Evolutionary conservation across 1,140 invertebrate species (phyloP), one percentile per base, ranked within the genome.

Genomic region (Sarcophaga peregrina): DNA sequence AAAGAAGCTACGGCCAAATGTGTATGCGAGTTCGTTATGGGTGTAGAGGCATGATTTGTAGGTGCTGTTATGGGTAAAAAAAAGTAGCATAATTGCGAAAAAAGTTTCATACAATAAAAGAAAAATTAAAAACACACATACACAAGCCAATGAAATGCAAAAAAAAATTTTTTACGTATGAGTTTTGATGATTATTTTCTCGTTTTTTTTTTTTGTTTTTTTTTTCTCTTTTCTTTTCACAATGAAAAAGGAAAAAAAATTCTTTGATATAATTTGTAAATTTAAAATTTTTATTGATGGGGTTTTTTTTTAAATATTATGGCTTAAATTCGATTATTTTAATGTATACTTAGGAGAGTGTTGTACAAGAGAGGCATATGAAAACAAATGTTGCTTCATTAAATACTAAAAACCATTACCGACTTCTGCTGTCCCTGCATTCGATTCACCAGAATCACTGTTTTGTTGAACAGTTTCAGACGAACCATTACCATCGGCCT

Each of bases 341-440:
- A n/a, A 37, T 37, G 25, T 1, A 2, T 37, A 37, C 74, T 50
- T 76, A 76, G 48, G 48, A 2, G 25, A 37, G 25, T 2, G 4
- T 37, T 76, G 46, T 47, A 17, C n/a, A n/a, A 17, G 68, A 73
- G 17, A 37, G 5, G 10, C 25, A 73, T 37, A 20, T n/a, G 68
- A 73, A 76, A 47, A 47, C 73, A 11, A 76, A 37, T 74, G 46
- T 73, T 10, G 10, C 9, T 11, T 68, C 25, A 73, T 3, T 20
- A 50, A 78, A 78, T 78, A 50, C 75, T 78, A 78, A 78, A 88
- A 84, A 88, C 88, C 88, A 88, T 90, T 90, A 90, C 88, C 88
- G 87, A 87, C 86, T 83, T 84, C 86, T 83, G 84, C 82, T 85
- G 82, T 45, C 62, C 13, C 48, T 75, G 1, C 52, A 15, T 8